Evolutionary conservation across 2,888 invertebrate genomes (phyloP), one percentile per base, ranked within the genome.

Genomic region (Eilema caniola): DNA sequence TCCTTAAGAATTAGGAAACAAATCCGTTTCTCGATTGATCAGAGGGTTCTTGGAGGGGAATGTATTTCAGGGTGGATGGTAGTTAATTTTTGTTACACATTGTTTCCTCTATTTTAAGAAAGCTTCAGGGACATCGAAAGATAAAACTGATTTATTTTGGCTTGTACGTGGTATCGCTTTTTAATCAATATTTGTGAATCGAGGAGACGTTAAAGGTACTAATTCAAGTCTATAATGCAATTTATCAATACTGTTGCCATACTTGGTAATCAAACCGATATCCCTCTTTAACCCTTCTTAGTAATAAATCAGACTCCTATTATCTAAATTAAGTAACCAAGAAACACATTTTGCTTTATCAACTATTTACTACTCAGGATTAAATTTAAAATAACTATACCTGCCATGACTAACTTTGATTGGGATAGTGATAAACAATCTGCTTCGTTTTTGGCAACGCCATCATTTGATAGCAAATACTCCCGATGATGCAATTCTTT

Each of bases 1-100:
- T 95, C 89, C 88, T 93, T 85, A 86, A 88, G 90, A 93, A 94
- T 95, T 94, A 95, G 88, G 91, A 87, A 92, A 89, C 89, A 93
- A 94, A 95, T 95, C 94, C 92, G 90, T 92, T 90, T 89, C 86
- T 89, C 90, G 94, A 94, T 95, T 93, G 95, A 93, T 93, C 90
- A 87, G 84, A 85, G 89, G 88, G 88, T 76, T 83, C 79, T 74
- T 70, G 73, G 80, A 73, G 76, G 81, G 79, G 80, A 84, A 84
- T 85, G 83, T 80, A 82, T 85, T 89, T 86, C 85, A 62, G 56
- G 69, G 75, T 66, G 80, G 75, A 73, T 78, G 74, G 78, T 87
- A 87, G 86, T 92, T 91, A 90, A 92, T 91, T 93, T 93, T 92
- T 91, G 90, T 90, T 88, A 87, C 88, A 87, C 89, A 72, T 88